Evolutionary conservation across 2,888 invertebrate species (phyloP), one percentile per base, ranked within the genome.

Genomic region (Eudemis profundana): DNA sequence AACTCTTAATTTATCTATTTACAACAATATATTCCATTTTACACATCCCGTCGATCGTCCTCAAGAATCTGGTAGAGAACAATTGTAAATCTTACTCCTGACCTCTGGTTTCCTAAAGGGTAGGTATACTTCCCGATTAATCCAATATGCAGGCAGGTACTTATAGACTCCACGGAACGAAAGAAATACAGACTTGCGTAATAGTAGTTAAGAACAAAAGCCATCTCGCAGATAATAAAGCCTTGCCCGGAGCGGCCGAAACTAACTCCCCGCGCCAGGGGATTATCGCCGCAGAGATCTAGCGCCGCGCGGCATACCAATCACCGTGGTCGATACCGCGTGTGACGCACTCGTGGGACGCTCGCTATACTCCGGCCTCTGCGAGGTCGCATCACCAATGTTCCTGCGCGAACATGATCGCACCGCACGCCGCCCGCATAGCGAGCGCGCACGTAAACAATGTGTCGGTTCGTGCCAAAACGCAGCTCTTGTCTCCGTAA

Each of bases 201-300:
- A 27, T 44, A n/a, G 54, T 44, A 56, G 44, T n/a, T 17, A 44
- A 5, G 8, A 33, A 4, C 17, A n/a, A 3, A 27, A 42, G 17
- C 29, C 47, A 36, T 14, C 19, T 21, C 44, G 15, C 38, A 54
- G 47, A 23, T 46, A 21, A 29, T 42, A 29, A 42, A 57, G 23
- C 49, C 17, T 29, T 33, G 21, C 46, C 54, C 17, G 14, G 17
- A 15, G 14, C 56, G n/a, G 42, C 10, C 36, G 17, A 33, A 33
- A 17, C 17, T 56, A 33, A 46, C 33, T 47, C 29, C 53, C 57
- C 19, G 36, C 17, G 15, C 42, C 44, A 4, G 40, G 51, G 59
- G 57, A 51, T 64, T 59, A 64, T 64, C 64, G 64, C 8, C 62
- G 59, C n/a, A n/a, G n/a, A 17, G 47, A 66, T 66, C 54, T 66